Conservation (phyloP, 2,113 vertebrate genomes). For the Corythornis madagascariensis region DNA sequence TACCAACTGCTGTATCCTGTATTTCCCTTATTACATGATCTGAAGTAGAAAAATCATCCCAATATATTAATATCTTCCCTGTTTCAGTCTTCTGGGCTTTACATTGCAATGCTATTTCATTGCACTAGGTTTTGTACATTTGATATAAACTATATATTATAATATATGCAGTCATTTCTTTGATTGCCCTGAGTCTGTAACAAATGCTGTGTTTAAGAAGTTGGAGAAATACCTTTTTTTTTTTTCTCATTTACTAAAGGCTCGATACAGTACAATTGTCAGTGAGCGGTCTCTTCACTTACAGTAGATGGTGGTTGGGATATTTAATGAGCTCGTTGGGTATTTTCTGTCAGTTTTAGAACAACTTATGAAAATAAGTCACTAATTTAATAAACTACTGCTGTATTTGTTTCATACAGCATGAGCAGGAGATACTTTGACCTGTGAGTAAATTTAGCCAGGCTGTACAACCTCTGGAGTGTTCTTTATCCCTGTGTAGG, state of each 20-base stretch:
- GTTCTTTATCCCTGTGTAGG: background rate
- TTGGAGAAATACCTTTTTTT: background rate
- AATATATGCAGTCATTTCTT: background rate
- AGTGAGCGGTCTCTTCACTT: too few relatives aligned
- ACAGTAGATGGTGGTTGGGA: background rate
- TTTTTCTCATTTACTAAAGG: background rate
- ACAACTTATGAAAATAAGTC: background rate
- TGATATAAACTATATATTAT: too few relatives aligned
- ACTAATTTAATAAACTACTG: background rate
- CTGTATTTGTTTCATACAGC: background rate
- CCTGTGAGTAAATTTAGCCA: background rate
- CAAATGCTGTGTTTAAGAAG: background rate
- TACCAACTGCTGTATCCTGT: accelerated
- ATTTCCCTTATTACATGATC: too few relatives aligned
- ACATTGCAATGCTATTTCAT: accelerated
- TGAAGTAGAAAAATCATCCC: background rate
- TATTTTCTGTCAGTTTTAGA: background rate
- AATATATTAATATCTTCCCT: accelerated
- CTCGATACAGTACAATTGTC: background rate
- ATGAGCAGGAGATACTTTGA: background rate
- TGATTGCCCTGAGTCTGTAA: background rate
- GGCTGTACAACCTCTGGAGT: too few relatives aligned
- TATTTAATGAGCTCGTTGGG: background rate
- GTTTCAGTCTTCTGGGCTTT: background rate
- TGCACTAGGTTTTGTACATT: background rate